These are phyloP conservation scores for Catocala fraxini DNA, from an alignment of 2,888 invertebrate species.

Conservation along the genomic window DNA sequence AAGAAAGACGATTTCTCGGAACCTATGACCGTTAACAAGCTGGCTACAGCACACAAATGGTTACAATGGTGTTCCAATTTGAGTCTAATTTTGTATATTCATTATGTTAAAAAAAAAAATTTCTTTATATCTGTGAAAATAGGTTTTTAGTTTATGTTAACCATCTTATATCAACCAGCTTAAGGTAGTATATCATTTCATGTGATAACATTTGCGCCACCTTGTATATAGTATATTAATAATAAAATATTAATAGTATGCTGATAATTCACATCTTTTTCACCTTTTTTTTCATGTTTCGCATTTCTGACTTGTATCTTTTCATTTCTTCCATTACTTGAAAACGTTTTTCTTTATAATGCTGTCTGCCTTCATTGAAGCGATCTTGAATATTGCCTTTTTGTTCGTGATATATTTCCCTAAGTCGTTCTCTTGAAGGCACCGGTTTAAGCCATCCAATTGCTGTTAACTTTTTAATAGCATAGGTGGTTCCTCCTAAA, in stretches of 20 bases:
- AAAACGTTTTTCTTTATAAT: constrained; percentile 75
- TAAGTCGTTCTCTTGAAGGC: constrained; percentile 89
- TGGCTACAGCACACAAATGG: no score
- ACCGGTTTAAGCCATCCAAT: constrained; percentile 95
- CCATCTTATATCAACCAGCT: no score
- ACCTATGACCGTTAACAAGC: no score
- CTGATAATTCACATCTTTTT: constrained; percentile 71
- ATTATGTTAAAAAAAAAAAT: no score
- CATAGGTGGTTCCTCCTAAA: constrained; percentile 94
- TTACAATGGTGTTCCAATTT: no score
- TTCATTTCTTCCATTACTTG: constrained; percentile 85
- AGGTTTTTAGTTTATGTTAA: no score
- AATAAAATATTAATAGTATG: background rate
- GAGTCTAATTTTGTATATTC: no score
- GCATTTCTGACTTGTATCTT: constrained; percentile 82
- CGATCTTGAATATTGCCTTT: constrained; percentile 89
- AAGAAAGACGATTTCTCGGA: no score
- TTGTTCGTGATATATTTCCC: constrained; percentile 88
- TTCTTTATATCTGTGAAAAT: no score
- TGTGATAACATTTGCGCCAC: no score
- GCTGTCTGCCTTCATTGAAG: constrained; percentile 86
- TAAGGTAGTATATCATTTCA: no score
- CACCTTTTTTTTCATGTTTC: constrained; percentile 80
- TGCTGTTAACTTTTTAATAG: constrained; percentile 93
- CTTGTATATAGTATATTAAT: no score